phyloP scores from a whole-genome alignment of 2,113 vertebrate species.

The Alligator sinensis region DNA sequence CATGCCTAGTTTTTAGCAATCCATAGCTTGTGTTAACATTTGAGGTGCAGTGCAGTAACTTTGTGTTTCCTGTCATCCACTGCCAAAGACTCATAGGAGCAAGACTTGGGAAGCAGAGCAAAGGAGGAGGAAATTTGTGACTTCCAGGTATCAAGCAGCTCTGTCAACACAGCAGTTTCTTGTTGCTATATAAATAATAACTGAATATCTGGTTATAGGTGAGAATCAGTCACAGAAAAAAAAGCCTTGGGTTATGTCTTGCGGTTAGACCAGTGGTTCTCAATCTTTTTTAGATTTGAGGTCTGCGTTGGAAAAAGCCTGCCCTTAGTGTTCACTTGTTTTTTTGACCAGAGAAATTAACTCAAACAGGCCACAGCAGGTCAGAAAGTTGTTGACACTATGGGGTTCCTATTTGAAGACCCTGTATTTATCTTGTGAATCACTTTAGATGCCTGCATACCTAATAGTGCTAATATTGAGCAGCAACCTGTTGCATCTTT shows the following conservation, averaged over 20 bases:
- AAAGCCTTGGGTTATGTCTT: background rate
- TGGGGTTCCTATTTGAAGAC: too few species aligned
- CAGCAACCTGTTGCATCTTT: too few species aligned
- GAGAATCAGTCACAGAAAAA: background rate
- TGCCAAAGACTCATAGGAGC: background rate
- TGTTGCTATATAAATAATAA: background rate
- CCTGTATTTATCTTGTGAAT: too few species aligned
- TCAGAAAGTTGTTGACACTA: too few species aligned
- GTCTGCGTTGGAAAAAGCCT: too few species aligned
- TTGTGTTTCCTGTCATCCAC: background rate
- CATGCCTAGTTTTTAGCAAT: background rate
- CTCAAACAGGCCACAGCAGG: too few species aligned
- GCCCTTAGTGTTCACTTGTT: too few species aligned
- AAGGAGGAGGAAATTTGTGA: background rate
- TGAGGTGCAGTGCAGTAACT: background rate
- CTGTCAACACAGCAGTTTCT: background rate
- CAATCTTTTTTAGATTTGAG: too few species aligned
- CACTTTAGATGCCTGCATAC: too few species aligned
- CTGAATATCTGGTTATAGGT: background rate
- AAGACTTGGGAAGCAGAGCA: background rate
- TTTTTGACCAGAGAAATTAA: too few species aligned
- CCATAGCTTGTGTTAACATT: background rate
- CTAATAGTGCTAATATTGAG: too few species aligned
- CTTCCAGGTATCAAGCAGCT: background rate
- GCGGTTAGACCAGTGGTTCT: background rate